A percentile compares a stretch with the other conserved stretches of the same genome.
phyloP scores from a whole-genome alignment of 2,888 invertebrate genomes.

The Girardia tigrina region DNA sequence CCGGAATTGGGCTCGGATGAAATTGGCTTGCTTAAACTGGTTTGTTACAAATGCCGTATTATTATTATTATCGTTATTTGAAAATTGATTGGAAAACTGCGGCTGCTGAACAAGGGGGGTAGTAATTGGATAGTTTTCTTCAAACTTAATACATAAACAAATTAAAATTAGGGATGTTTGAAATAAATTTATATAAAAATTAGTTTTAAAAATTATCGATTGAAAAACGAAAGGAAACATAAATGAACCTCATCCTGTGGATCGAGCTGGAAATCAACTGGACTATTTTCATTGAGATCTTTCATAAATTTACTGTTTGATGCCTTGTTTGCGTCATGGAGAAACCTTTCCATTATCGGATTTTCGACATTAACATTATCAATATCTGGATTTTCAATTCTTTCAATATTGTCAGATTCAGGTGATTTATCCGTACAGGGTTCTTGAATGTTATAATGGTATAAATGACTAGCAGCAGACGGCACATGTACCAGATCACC shows the following conservation, averaged over 20 bases:
- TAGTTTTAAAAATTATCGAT: not conserved
- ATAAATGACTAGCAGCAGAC: not conserved
- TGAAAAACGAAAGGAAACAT: not conserved
- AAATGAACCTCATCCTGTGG: not conserved
- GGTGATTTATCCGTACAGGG: not conserved
- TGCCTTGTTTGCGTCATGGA: constrained; percentile 23
- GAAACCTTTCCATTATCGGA: constrained; percentile 33
- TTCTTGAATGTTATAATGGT: not conserved
- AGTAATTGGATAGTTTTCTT: constrained; percentile 1
- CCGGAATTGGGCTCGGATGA: constrained; percentile 25
- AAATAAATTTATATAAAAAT: not conserved
- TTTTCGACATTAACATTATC: constrained; percentile 28
- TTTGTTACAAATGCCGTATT: not conserved
- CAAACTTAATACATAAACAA: not conserved
- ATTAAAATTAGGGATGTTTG: not conserved
- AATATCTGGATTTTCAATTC: not conserved
- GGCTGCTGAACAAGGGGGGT: not conserved
- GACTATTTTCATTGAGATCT: constrained; percentile 12
- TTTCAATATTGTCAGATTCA: not conserved
- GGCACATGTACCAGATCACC: not conserved
- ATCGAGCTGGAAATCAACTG: constrained; percentile 12
- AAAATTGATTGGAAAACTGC: not conserved
- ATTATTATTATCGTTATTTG: not conserved
- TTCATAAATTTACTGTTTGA: constrained; percentile 1
- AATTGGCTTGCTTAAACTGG: constrained; percentile 32